Percentiles rank a stretch among this genome's conserved stretches.
Conservation (phyloP, 1,140 invertebrate species). For the Anastrepha ludens region DNA sequence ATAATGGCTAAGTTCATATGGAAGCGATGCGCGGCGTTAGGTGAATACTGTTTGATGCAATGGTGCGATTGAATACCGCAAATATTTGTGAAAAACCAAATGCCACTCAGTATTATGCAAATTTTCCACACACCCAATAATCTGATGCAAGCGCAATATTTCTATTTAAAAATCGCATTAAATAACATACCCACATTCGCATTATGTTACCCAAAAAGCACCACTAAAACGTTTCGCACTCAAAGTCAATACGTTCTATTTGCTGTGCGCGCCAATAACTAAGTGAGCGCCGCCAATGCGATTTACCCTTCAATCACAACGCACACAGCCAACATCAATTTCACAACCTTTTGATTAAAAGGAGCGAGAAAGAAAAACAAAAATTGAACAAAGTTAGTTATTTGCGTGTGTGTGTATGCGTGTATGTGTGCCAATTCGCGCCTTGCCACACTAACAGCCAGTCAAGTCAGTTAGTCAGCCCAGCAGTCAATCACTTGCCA, state of each 20-base stretch:
- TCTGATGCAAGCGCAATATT: background rate
- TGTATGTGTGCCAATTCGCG: background rate
- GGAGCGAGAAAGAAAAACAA: background rate
- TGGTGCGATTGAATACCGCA: background rate
- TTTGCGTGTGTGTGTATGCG: background rate
- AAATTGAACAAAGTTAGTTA: constrained; percentile 5
- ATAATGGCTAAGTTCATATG: background rate
- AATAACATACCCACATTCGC: background rate
- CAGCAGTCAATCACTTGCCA: constrained; percentile 32
- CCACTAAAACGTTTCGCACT: constrained; percentile 38
- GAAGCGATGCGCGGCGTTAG: background rate
- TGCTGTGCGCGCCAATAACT: background rate
- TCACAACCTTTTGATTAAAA: constrained; percentile 43
- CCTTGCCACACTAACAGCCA: background rate
- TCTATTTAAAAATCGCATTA: background rate
- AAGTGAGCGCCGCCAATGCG: constrained; percentile 31
- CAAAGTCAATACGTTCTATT: background rate
- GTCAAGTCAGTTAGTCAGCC: constrained; percentile 21
- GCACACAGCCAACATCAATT: background rate
- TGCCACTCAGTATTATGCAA: background rate
- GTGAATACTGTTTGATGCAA: constrained; percentile 1
- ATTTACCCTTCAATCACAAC: constrained; percentile 36
- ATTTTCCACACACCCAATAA: background rate
- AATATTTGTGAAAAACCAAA: constrained; percentile 23
- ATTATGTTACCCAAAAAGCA: background rate